Evolutionary conservation across 2,797 vertebrate species (phyloP).

Genomic region (Myotis pilosus): DNA sequence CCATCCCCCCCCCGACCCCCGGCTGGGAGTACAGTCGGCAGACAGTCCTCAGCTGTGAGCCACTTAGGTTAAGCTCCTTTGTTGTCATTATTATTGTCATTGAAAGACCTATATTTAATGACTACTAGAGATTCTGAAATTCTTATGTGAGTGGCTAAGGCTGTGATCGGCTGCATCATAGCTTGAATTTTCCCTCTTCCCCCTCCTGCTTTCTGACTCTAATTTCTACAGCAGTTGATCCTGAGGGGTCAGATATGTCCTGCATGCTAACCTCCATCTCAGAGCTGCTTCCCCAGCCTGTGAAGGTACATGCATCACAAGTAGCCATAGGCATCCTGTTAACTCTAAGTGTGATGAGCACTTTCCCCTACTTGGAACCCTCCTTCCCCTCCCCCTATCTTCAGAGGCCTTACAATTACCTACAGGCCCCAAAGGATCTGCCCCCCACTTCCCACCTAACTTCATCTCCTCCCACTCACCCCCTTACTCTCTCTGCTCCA

Average conservation of each 20-base stretch:
- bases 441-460: background rate
- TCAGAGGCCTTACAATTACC: background rate
- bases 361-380: fast-evolving
- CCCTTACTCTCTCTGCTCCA: background rate
- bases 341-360: background rate
- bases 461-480: no score
- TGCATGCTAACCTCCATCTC: background rate
- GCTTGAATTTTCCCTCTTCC: background rate
- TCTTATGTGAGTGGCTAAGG: background rate
- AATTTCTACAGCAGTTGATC: background rate
- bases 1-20: no score
- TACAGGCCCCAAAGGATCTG: fast-evolving
- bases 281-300: background rate
- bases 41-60: background rate
- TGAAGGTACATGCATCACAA: background rate
- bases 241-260: background rate
- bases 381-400: background rate
- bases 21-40: background rate
- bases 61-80: background rate
- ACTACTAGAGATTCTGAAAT: background rate
- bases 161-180: fast-evolving
- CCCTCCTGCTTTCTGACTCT: background rate
- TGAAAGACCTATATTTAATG: background rate
- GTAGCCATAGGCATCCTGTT: background rate
- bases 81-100: background rate